Percentiles rank a stretch among this genome's conserved stretches.
Conservation (phyloP, 1,140 invertebrate genomes). For the Trichoplusia ni region DNA sequence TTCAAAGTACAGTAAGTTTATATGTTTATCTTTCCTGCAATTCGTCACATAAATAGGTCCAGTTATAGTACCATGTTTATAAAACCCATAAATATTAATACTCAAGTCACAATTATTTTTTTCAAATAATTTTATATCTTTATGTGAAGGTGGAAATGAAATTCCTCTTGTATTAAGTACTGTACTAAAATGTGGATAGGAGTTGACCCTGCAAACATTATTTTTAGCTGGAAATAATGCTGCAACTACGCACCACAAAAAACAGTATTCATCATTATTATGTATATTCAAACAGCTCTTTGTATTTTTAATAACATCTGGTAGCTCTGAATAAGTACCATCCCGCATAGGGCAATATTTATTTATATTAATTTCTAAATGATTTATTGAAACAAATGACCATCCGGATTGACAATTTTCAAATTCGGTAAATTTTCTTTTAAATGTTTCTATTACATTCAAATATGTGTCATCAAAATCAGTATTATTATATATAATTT, state of each 20-base stretch:
- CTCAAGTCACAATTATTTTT: background rate
- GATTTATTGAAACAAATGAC: background rate
- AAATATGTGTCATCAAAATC: background rate
- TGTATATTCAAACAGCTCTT: constrained; percentile 14
- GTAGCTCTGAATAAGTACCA: constrained; percentile 9
- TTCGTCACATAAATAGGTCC: constrained; percentile 10
- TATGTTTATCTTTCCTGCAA: constrained; percentile 9
- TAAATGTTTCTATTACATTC: background rate
- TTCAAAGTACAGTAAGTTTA: constrained; percentile 40
- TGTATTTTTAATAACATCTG: constrained; percentile 6
- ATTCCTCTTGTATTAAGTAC: background rate
- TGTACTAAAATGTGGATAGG: background rate
- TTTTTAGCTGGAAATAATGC: constrained; percentile 8
- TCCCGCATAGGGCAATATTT: constrained; percentile 8
- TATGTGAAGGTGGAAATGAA: background rate
- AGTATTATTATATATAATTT: background rate
- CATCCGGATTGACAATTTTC: constrained; percentile 10
- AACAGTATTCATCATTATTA: constrained; percentile 30
- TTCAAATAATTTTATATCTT: constrained; percentile 37
- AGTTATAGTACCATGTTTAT: constrained; percentile 9
- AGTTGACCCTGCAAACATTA: background rate
- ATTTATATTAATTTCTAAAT: constrained; percentile 29
- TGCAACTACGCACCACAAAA: constrained; percentile 21
- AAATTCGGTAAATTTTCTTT: background rate
- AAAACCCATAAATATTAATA: constrained; percentile 1